A percentile compares a stretch with the other conserved stretches of the same genome.
Conservation (phyloP, 2,113 vertebrate species). For the Phalacrocorax pelagicus region DNA sequence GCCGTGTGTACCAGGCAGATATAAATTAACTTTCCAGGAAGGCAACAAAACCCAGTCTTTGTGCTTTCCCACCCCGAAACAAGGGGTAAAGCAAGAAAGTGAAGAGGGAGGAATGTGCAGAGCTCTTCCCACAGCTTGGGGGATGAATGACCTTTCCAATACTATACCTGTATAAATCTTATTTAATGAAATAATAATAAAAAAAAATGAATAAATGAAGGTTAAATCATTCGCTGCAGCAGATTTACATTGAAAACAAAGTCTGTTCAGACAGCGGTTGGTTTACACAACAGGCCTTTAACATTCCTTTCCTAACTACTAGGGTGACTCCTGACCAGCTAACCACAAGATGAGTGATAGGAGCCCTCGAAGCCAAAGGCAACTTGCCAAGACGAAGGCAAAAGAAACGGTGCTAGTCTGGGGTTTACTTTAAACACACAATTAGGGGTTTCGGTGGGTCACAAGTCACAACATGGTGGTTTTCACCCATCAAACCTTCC, state of each 20-base stretch:
- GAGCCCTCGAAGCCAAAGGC: background rate
- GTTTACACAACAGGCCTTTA: constrained; percentile 41
- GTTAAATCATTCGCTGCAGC: constrained; percentile 74
- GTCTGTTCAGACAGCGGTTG: constrained; percentile 19
- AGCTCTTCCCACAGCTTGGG: constrained; percentile 58
- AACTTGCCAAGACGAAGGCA: background rate
- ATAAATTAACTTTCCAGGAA: constrained; percentile 17
- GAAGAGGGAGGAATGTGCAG: background rate
- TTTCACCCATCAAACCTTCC: background rate
- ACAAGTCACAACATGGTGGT: background rate
- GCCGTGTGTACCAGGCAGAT: background rate
- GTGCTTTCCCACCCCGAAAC: background rate
- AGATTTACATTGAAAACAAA: constrained; percentile 62
- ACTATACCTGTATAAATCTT: constrained; percentile 78
- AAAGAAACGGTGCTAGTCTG: background rate
- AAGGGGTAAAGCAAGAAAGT: background rate
- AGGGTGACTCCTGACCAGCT: background rate
- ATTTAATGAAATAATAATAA: constrained; percentile 74
- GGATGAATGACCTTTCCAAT: constrained; percentile 73
- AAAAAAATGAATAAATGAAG: constrained; percentile 65
- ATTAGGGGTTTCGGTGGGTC: background rate
- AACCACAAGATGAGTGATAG: background rate
- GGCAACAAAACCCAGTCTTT: background rate
- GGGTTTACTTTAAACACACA: background rate
- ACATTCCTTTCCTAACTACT: constrained; percentile 17